Conservation (phyloP, 1,140 invertebrate genomes). For the Papilio xuthus region DNA sequence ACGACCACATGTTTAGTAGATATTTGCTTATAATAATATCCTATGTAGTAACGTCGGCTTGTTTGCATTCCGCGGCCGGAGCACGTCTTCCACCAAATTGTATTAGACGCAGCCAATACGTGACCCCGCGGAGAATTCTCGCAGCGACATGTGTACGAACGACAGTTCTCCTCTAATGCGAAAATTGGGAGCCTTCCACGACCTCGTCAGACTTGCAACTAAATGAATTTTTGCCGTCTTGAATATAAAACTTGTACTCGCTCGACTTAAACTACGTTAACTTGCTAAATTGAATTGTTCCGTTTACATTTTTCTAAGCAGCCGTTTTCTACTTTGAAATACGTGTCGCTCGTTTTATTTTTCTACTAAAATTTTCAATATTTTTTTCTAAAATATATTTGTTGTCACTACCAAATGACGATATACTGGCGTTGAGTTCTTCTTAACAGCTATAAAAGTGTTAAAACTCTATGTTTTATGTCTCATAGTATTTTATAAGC, state of each 20-base stretch:
- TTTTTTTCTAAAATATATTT: not conserved
- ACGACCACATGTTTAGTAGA: constrained; percentile 43
- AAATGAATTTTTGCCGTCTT: constrained; percentile 39
- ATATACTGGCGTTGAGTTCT: not conserved
- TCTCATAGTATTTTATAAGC: not conserved
- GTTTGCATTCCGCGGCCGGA: constrained; percentile 71
- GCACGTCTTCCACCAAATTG: constrained; percentile 73
- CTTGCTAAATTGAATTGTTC: constrained; percentile 35
- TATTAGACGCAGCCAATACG: constrained; percentile 75
- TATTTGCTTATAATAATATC: constrained; percentile 69
- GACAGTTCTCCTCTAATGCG: constrained; percentile 54
- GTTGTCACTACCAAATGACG: not conserved
- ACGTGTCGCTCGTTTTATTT: not conserved
- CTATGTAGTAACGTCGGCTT: constrained; percentile 62
- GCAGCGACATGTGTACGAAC: constrained; percentile 59
- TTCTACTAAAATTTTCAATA: not conserved
- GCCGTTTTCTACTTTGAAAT: not conserved
- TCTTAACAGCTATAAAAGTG: not conserved
- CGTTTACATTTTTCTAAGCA: constrained; percentile 32
- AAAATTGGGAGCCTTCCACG: constrained; percentile 58
- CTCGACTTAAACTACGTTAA: constrained; percentile 32
- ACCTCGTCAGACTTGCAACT: constrained; percentile 48
- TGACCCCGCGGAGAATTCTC: constrained; percentile 66
- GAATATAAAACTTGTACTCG: constrained; percentile 35
- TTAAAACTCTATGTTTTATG: not conserved